Percentiles rank a stretch among this genome's conserved stretches.
phyloP scores from a whole-genome alignment of 2,888 invertebrate genomes.

The Disparrhopalites patrizii region DNA sequence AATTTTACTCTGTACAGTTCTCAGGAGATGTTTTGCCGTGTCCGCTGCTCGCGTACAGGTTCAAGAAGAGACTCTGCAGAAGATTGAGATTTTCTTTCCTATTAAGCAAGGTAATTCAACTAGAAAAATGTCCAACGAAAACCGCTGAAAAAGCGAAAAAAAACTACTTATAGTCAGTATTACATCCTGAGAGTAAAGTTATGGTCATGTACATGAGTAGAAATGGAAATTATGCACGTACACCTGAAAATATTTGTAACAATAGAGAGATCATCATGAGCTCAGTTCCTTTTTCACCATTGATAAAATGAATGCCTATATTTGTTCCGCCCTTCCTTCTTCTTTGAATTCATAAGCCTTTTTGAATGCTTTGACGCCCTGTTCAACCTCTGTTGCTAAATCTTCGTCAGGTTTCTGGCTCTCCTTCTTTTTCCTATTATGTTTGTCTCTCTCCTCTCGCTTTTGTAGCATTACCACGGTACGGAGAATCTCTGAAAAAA shows the following conservation, averaged over 20 bases:
- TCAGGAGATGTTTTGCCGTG: constrained; percentile 34
- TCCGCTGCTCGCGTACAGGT: constrained; percentile 46
- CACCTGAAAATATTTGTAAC: too few relatives aligned
- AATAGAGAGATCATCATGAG: too few relatives aligned
- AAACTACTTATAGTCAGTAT: too few relatives aligned
- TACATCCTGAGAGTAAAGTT: too few relatives aligned
- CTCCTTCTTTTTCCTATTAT: not conserved
- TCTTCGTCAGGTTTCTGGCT: constrained; percentile 3
- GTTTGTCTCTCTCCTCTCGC: not conserved
- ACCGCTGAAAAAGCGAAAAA: too few relatives aligned
- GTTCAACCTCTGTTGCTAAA: constrained; percentile 7
- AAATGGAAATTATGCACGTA: too few relatives aligned
- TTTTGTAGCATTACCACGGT: constrained; percentile 11
- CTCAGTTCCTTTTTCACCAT: too few relatives aligned
- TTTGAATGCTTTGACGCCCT: constrained; percentile 15
- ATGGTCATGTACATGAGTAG: too few relatives aligned
- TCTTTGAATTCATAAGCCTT: constrained; percentile 2
- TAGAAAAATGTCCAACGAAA: too few relatives aligned
- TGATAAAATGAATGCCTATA: too few relatives aligned
- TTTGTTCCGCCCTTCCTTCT: too few relatives aligned
- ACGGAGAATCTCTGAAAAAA: too few relatives aligned
- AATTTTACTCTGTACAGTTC: not conserved
- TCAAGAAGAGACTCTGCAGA: constrained; percentile 44
- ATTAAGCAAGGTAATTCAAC: not conserved
- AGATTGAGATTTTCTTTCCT: constrained; percentile 31